Evolutionary conservation across 2,888 invertebrate species (phyloP).

Genomic region (Drosophila suboccidentalis): DNA sequence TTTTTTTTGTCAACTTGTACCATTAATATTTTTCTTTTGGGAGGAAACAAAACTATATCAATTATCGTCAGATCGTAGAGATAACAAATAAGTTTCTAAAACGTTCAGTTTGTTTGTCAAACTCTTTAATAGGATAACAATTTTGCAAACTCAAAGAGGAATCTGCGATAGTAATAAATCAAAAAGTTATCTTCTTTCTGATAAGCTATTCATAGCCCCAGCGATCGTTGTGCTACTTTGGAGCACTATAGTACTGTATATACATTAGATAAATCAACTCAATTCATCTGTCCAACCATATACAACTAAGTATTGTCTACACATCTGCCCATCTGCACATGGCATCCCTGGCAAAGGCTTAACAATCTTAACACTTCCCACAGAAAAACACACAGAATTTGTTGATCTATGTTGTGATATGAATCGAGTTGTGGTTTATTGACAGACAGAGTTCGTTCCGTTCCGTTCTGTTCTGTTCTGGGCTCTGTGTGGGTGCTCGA

Average conservation of each 20-base stretch:
- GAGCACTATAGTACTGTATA: too few relatives aligned
- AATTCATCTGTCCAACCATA: background rate
- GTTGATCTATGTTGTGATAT: slow-evolving; percentile 49
- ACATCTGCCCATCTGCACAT: slow-evolving; percentile 30
- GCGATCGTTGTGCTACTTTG: background rate
- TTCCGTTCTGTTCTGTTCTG: background rate
- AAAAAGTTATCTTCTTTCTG: too few relatives aligned
- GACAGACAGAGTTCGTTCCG: slow-evolving; percentile 28
- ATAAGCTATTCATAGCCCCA: too few relatives aligned
- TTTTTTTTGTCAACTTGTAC: too few relatives aligned
- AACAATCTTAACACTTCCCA: slow-evolving; percentile 17
- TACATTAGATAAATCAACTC: slow-evolving; percentile 5
- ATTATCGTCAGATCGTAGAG: too few relatives aligned
- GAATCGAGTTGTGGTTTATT: slow-evolving; percentile 46
- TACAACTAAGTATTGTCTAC: background rate
- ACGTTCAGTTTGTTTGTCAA: too few relatives aligned
- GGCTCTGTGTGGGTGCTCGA: slow-evolving; percentile 62
- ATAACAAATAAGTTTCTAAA: too few relatives aligned
- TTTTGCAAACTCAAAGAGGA: too few relatives aligned
- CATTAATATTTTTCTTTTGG: too few relatives aligned
- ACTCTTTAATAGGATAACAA: background rate
- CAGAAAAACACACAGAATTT: slow-evolving; percentile 27
- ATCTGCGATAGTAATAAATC: too few relatives aligned
- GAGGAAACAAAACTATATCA: too few relatives aligned
- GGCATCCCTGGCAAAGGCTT: slow-evolving; percentile 37